Evolutionary conservation across 2,888 invertebrate genomes (phyloP).

Genomic region (Stenodema calcarata): DNA sequence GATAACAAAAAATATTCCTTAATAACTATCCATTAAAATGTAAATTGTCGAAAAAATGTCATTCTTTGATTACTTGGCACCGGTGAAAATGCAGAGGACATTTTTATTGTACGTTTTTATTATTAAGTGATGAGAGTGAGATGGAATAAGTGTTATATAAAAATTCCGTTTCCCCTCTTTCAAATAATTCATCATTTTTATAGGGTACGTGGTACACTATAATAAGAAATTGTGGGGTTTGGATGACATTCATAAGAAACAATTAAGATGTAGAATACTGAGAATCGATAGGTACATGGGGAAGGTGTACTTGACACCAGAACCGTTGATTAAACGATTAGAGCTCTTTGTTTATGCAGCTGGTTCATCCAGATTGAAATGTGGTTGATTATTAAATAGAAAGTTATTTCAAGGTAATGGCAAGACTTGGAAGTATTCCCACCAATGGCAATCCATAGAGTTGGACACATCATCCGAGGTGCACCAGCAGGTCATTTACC

Average conservation of each 20-base stretch:
- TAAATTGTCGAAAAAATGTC: neutral
- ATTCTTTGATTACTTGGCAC: neutral
- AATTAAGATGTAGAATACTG: neutral
- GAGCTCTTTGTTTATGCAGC: no score
- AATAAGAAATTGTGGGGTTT: neutral
- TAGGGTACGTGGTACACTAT: no score
- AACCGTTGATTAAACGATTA: neutral
- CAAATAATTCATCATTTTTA: no score
- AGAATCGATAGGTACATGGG: neutral
- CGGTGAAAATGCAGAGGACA: neutral
- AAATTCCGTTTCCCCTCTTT: no score
- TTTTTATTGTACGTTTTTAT: neutral
- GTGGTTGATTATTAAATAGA: no score
- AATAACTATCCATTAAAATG: conserved; percentile 1
- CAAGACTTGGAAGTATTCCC: no score
- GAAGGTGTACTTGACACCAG: neutral
- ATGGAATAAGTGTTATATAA: neutral
- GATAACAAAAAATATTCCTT: neutral
- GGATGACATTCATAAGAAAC: neutral
- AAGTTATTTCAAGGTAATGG: no score
- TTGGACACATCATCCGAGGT: no score
- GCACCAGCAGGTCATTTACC: no score
- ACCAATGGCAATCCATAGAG: no score
- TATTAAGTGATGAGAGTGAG: neutral
- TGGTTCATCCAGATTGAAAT: no score